Conservation (phyloP, 2,888 invertebrate genomes). For the Lasioglossum marginatum region DNA sequence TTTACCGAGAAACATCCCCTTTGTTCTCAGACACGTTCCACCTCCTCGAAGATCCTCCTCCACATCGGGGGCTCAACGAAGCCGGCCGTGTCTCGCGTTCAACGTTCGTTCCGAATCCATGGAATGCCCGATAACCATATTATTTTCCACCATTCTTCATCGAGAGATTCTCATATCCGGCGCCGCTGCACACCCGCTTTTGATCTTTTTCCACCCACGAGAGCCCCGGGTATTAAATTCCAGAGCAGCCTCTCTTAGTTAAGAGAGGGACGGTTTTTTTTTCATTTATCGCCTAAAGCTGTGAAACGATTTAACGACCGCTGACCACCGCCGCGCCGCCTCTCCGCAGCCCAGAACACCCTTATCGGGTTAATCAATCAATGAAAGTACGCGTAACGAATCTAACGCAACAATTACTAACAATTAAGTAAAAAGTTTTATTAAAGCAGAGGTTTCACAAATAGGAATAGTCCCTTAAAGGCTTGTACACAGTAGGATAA, state of each 20-base stretch:
- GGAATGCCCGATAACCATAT: slow-evolving; percentile 61
- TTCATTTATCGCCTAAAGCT: slow-evolving; percentile 34
- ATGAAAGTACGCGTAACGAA: neutral
- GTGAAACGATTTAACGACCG: neutral
- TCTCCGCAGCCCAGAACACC: neutral
- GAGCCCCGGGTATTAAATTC: slow-evolving; percentile 47
- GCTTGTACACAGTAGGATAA: too few species aligned
- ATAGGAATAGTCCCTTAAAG: neutral
- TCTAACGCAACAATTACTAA: too few species aligned
- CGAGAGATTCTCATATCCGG: slow-evolving; percentile 49
- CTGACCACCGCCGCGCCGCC: neutral
- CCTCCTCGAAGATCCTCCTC: slow-evolving; percentile 43
- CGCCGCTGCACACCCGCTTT: slow-evolving; percentile 8
- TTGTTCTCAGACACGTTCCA: slow-evolving; percentile 63
- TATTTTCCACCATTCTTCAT: slow-evolving; percentile 53
- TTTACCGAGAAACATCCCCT: slow-evolving; percentile 63
- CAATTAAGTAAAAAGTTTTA: too few species aligned
- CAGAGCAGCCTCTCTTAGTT: slow-evolving; percentile 24
- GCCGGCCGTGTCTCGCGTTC: slow-evolving; percentile 39
- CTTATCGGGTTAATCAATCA: neutral
- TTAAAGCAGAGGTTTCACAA: neutral
- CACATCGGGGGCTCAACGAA: slow-evolving; percentile 31
- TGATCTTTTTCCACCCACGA: slow-evolving; percentile 22
- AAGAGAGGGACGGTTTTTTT: slow-evolving; percentile 34
- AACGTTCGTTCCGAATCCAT: slow-evolving; percentile 43